Percentiles rank a stretch among this genome's conserved stretches.
These are phyloP conservation scores for Penaeus vannamei DNA, from an alignment of 1,140 invertebrate species.

Conservation along the genomic window DNA sequence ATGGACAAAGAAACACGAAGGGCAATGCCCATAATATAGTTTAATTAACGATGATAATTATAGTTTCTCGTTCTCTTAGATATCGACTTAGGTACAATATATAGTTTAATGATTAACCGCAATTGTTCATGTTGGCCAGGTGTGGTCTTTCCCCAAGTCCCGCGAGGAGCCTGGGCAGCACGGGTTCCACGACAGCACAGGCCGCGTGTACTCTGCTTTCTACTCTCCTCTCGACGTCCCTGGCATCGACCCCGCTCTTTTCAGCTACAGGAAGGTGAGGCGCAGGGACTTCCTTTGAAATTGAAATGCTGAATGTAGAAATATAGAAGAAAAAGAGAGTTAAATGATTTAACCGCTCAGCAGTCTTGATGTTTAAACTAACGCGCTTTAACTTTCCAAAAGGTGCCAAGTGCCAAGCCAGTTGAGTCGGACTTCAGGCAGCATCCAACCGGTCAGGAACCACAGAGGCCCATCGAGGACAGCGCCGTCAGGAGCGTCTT, in stretches of 20 bases:
- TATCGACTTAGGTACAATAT: too few species aligned
- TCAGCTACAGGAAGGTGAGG: constrained; percentile 51
- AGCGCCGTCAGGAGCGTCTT: neutral
- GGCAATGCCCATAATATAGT: too few species aligned
- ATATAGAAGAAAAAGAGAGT: too few species aligned
- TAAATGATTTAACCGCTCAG: too few species aligned
- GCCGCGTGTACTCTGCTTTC: constrained; percentile 46
- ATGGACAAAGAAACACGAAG: too few species aligned
- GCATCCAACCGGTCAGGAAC: too few species aligned
- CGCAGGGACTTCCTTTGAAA: neutral
- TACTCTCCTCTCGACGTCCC: constrained; percentile 50
- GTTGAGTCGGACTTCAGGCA: too few species aligned
- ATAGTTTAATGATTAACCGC: too few species aligned
- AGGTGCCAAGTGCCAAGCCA: too few species aligned
- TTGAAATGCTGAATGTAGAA: neutral
- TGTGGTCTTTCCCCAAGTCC: constrained; percentile 48
- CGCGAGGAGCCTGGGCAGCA: constrained; percentile 2
- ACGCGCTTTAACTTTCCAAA: neutral
- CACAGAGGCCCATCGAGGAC: too few species aligned
- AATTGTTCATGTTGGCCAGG: neutral
- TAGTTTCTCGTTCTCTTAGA: too few species aligned
- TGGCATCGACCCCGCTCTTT: constrained; percentile 46
- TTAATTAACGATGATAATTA: too few species aligned
- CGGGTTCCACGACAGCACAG: neutral
- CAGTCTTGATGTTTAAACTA: neutral